Conservation (phyloP, 1,140 invertebrate species). For the Drosophila insularis region DNA sequence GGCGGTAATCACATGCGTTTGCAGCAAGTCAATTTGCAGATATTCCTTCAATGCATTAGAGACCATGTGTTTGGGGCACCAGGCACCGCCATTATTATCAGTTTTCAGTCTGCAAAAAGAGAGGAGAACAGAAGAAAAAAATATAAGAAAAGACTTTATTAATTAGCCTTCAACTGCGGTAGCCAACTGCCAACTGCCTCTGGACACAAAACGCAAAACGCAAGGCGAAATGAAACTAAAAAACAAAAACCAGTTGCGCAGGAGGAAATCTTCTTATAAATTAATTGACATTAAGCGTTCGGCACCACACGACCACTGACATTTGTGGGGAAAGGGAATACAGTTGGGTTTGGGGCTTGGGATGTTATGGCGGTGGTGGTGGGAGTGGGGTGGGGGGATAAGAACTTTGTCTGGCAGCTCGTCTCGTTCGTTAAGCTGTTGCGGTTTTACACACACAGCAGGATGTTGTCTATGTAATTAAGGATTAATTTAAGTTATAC, state of each 20-base stretch:
- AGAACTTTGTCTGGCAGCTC: slow-evolving; percentile 58
- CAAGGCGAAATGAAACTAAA: not conserved
- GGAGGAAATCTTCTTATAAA: slow-evolving; percentile 62
- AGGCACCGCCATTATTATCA: slow-evolving; percentile 95
- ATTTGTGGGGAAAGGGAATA: slow-evolving; percentile 27
- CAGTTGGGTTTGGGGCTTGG: not conserved
- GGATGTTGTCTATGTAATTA: slow-evolving; percentile 82
- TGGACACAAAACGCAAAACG: not conserved
- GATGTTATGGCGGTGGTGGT: not conserved
- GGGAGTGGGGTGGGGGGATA: not conserved
- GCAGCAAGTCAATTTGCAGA: slow-evolving; percentile 92
- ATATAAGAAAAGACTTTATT: slow-evolving; percentile 67
- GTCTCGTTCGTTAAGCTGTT: slow-evolving; percentile 81
- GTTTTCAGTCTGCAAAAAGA: slow-evolving; percentile 89
- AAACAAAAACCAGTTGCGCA: slow-evolving; percentile 51
- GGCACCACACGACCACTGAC: slow-evolving; percentile 66
- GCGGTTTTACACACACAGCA: slow-evolving; percentile 72
- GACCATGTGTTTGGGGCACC: slow-evolving; percentile 95
- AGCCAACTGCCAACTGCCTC: slow-evolving; percentile 25
- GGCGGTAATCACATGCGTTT: slow-evolving; percentile 91
- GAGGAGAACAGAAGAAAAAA: slow-evolving; percentile 71
- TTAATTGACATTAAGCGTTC: slow-evolving; percentile 81
- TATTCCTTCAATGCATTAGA: slow-evolving; percentile 93
- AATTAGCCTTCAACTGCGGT: slow-evolving; percentile 52
- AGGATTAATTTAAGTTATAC: slow-evolving; percentile 81